Base-by-base conservation (phyloP, 2,888 invertebrate species). In the Caenorhabditis japonica region DNA sequence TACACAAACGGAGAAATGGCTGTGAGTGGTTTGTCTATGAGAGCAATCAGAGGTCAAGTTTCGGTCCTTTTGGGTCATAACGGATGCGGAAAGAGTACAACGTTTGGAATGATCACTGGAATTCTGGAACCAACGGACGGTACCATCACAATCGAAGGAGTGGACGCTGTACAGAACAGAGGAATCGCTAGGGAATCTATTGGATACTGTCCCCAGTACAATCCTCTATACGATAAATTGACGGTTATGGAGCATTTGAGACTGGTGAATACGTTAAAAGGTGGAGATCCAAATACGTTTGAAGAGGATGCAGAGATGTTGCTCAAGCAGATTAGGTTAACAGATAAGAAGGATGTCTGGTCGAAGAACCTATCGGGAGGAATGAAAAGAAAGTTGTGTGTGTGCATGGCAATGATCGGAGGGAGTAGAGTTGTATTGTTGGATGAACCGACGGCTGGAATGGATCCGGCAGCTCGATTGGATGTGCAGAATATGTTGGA, bases 381-480 rank as follows among this genome's bases (percentile, higher is more conserved):
- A 44, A 81, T 81, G 77, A 84, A 84, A 30, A 52, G 84, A 23
- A 84, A 84, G 30, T 70, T 84, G 12, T 84, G 80, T 51, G 83
- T 84, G 10, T 83, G 76, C 27, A 81, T 84, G 75, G 79, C 84
- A 3, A 49, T 84, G 53, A 78, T 83, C 15, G 84, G 81, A 15
- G 72, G 44, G 17, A 44, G 44, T n/a, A 21, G 49, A 53, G 84
- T 84, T 8, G 75, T 84, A 7, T 69, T 84, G 8, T 69, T 84
- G 21, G 84, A 84, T 55, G 84, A 83, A 43, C 82, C 82, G 5
- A 84, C 83, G 1, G 84, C 84, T 19, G 84, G 83, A 21, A 81
- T 81, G 78, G 76, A 79, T 47, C 73, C 79, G 7, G 73, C 56
- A 10, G 79, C 79, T 2, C 59, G 80, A 27, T 49, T 72, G 33